Percentiles rank a stretch among this genome's conserved stretches.
Conservation (phyloP, 2,888 invertebrate species). For the Copidosoma aretas region DNA sequence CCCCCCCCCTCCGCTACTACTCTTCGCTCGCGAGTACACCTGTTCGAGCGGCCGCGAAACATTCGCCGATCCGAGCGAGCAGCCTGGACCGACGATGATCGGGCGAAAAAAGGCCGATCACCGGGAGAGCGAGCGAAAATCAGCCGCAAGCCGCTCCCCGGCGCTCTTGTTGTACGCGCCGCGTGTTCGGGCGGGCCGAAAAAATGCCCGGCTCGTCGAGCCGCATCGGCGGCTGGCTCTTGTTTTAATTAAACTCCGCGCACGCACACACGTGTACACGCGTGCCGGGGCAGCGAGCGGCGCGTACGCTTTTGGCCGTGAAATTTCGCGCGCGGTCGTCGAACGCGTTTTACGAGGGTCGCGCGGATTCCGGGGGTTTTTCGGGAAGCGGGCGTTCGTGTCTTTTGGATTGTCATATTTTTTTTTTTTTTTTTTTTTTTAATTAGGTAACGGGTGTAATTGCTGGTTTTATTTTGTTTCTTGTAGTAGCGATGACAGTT, state of each 20-base stretch:
- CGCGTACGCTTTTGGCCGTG: not conserved
- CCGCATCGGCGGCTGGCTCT: constrained; percentile 5
- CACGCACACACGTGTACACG: not conserved
- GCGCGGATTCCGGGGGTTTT: too few relatives aligned
- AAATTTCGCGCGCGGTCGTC: constrained; percentile 27
- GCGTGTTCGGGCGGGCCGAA: not conserved
- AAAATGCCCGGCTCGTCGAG: constrained; percentile 26
- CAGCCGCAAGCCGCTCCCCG: constrained; percentile 1
- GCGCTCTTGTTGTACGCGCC: not conserved
- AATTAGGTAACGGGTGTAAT: too few relatives aligned
- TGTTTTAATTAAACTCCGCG: constrained; percentile 31
- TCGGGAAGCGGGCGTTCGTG: too few relatives aligned
- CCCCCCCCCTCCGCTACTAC: too few relatives aligned
- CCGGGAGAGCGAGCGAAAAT: constrained; percentile 11
- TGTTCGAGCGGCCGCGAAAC: not conserved
- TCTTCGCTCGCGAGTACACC: constrained; percentile 2
- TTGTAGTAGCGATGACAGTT: too few relatives aligned
- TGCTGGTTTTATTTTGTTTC: too few relatives aligned
- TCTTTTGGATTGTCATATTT: too few relatives aligned
- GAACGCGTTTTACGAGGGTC: constrained; percentile 12
- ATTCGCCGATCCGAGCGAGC: not conserved
- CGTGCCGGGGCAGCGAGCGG: not conserved
- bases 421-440: too few relatives aligned
- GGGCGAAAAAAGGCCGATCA: constrained; percentile 1
- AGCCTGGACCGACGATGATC: constrained; percentile 16